Percentiles rank a stretch among this genome's conserved stretches.
Conservation (phyloP, 35 echinoderm and acorn worm genomes). For the Patiria miniata region DNA sequence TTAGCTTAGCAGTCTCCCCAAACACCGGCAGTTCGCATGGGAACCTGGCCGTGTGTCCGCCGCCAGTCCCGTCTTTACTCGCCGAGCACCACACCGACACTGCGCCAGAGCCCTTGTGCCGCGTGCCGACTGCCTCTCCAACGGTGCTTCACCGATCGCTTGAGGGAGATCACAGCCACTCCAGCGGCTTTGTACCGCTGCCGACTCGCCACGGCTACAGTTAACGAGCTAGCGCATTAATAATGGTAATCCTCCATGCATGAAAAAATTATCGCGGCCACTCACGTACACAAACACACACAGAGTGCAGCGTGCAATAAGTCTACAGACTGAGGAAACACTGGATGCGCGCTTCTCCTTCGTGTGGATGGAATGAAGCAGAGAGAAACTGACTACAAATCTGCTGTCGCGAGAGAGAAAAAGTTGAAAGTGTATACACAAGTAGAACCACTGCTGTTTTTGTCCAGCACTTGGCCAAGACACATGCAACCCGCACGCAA, state of each 20-base stretch:
- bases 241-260: constrained; percentile 41
- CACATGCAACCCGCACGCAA: background rate
- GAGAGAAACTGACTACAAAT: background rate
- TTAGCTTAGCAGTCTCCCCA: constrained; percentile 10
- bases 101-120: constrained; percentile 1
- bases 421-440: constrained; percentile 5
- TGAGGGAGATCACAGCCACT: constrained; percentile 2
- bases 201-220: constrained; percentile 15
- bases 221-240: constrained; percentile 34
- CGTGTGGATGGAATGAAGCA: background rate
- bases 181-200: background rate
- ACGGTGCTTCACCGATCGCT: background rate
- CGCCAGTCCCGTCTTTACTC: background rate
- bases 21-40: constrained; percentile 6
- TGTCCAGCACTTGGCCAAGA: background rate
- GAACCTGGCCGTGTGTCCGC: constrained; percentile 5
- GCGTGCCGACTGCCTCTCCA: background rate
- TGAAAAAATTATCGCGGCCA: constrained; percentile 33
- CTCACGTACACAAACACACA: background rate
- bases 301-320: background rate
- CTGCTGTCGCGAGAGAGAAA: background rate
- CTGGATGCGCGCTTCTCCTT: background rate
- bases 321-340: background rate
- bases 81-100: background rate
- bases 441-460: background rate